Evolutionary conservation across 2,113 vertebrate genomes (phyloP).

Genomic region (Anolis sagrei): DNA sequence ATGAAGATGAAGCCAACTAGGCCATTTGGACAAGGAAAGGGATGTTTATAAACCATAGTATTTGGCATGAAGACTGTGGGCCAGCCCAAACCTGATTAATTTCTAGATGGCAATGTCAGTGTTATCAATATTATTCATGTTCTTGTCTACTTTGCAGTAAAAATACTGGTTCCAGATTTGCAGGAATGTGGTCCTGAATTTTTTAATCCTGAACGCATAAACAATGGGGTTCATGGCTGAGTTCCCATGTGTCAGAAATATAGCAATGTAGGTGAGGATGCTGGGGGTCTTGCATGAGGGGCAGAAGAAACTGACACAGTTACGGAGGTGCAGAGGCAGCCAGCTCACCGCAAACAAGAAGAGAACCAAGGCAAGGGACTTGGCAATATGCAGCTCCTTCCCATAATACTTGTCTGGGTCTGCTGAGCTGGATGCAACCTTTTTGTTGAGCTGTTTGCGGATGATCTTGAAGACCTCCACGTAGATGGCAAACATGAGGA

Average conservation of each 20-base stretch:
- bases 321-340: slow-evolving; percentile 93
- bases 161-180: slow-evolving; percentile 94
- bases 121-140: neutral
- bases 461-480: slow-evolving; percentile 96
- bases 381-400: slow-evolving; percentile 94
- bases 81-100: neutral
- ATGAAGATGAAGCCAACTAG: accelerated
- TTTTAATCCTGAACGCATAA: slow-evolving; percentile 95
- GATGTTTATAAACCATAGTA: neutral
- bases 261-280: slow-evolving; percentile 85
- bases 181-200: slow-evolving; percentile 89
- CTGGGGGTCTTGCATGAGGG: slow-evolving; percentile 70
- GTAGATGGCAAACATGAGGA: slow-evolving; percentile 94
- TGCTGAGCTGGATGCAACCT: slow-evolving; percentile 83
- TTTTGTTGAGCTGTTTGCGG: slow-evolving; percentile 93
- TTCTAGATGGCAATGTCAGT: slow-evolving; percentile 46
- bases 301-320: slow-evolving; percentile 93
- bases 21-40: neutral
- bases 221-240: slow-evolving; percentile 96
- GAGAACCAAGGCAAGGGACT: slow-evolving; percentile 92
- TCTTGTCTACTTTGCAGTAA: slow-evolving; percentile 80
- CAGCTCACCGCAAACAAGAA: slow-evolving; percentile 93
- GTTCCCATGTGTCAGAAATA: slow-evolving; percentile 93
- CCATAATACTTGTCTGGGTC: slow-evolving; percentile 93
- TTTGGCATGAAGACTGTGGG: neutral